A percentile compares a stretch with the other conserved stretches of the same genome.
Evolutionary conservation across 2,888 invertebrate species (phyloP).

Genomic region (Dichetophora obliterata): DNA sequence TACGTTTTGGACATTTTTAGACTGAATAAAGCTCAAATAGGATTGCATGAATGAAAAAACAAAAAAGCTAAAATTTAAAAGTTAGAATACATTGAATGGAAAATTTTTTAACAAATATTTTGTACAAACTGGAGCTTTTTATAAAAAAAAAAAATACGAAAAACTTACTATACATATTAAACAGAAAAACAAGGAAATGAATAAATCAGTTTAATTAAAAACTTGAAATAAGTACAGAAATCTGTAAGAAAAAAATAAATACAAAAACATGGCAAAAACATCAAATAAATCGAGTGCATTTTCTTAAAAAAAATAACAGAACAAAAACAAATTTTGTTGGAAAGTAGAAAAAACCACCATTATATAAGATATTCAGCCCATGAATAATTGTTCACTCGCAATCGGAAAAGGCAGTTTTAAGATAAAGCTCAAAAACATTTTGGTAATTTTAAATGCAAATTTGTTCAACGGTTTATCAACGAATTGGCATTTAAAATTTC

Average conservation of each 20-base stretch:
- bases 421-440: no score
- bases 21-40: constrained; percentile 32
- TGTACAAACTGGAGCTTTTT: constrained; percentile 45
- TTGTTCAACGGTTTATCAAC: no score
- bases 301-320: background rate
- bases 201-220: constrained; percentile 13
- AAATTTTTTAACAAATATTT: constrained; percentile 44
- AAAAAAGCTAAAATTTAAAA: constrained; percentile 10
- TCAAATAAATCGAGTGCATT: background rate
- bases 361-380: no score
- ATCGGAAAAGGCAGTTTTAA: no score
- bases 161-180: constrained; percentile 29
- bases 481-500: no score
- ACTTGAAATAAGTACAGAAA: constrained; percentile 8
- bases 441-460: no score
- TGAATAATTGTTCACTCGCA: no score
- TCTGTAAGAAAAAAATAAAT: constrained; percentile 15
- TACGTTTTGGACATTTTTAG: constrained; percentile 25
- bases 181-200: constrained; percentile 13
- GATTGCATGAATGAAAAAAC: constrained; percentile 35
- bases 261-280: constrained; percentile 23
- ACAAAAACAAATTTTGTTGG: no score
- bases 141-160: constrained; percentile 34
- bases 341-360: no score
- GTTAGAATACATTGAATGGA: constrained; percentile 40